These are phyloP conservation scores for Tetramorium bicarinatum DNA, from an alignment of 2,888 invertebrate species.

Conservation along the genomic window DNA sequence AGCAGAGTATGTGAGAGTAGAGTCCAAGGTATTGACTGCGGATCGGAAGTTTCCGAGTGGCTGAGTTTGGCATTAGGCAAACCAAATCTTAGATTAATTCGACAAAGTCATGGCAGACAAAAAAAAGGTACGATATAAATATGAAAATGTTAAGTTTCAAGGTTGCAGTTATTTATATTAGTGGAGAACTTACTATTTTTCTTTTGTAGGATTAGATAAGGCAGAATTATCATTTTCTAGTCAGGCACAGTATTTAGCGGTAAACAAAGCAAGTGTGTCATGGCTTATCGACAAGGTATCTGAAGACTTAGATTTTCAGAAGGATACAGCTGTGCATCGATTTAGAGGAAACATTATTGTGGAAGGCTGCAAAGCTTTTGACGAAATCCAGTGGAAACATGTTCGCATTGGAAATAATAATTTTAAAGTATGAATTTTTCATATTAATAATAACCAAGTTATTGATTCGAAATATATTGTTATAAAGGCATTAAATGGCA, in stretches of 20 bases:
- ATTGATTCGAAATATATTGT: background rate
- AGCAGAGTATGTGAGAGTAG: slow-evolving; percentile 95
- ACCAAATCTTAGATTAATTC: slow-evolving; percentile 90
- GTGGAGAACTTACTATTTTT: slow-evolving; percentile 18
- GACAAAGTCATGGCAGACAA: slow-evolving; percentile 86
- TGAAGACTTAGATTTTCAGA: slow-evolving; percentile 85
- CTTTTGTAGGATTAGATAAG: slow-evolving; percentile 72
- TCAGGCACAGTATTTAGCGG: slow-evolving; percentile 94
- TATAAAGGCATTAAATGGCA: slow-evolving; percentile 80
- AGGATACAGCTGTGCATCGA: slow-evolving; percentile 90
- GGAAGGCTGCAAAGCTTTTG: slow-evolving; percentile 91
- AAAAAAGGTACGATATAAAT: slow-evolving; percentile 51
- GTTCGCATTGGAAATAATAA: slow-evolving; percentile 89
- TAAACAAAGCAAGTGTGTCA: slow-evolving; percentile 92
- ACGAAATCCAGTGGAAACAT: slow-evolving; percentile 91
- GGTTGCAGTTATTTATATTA: background rate
- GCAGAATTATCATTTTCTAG: slow-evolving; percentile 90
- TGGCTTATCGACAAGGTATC: slow-evolving; percentile 90
- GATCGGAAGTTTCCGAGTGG: slow-evolving; percentile 93
- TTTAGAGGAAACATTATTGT: slow-evolving; percentile 97
- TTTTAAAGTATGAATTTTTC: slow-evolving; percentile 88
- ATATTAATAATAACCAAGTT: slow-evolving; percentile 32
- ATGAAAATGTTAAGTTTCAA: slow-evolving; percentile 23
- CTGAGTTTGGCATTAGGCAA: slow-evolving; percentile 91
- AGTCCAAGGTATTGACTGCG: slow-evolving; percentile 94